A percentile compares a stretch with the other conserved stretches of the same genome.
Evolutionary conservation across 2,797 vertebrate species (phyloP).

Genomic region (Leucoraja ocellata): DNA sequence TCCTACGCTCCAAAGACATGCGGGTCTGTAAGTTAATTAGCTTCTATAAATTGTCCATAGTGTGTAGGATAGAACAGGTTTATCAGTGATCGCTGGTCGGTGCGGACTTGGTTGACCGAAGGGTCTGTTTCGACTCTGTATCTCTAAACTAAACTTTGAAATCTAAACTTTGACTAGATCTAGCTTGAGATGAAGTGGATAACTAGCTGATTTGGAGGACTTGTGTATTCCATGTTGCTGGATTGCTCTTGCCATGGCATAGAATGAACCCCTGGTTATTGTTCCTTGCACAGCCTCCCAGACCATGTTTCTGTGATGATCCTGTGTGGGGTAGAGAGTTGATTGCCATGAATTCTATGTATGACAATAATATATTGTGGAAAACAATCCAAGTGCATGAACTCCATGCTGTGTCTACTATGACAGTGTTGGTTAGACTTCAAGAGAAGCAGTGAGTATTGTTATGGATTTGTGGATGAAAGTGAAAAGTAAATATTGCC

Average conservation of each 20-base stretch:
- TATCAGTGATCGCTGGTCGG: too few relatives aligned
- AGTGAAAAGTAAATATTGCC: not conserved
- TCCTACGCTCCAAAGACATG: too few relatives aligned
- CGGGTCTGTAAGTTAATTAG: too few relatives aligned
- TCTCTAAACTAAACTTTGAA: not conserved
- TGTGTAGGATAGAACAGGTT: too few relatives aligned
- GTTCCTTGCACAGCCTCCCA: not conserved
- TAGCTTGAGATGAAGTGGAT: not conserved
- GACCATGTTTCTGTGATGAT: not conserved
- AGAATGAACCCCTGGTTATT: not conserved
- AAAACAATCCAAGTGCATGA: not conserved
- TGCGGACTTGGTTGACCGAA: too few relatives aligned
- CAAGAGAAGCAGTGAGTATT: not conserved
- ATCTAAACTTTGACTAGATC: not conserved
- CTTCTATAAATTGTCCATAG: too few relatives aligned
- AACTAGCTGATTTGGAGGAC: not conserved
- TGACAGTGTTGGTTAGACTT: not conserved
- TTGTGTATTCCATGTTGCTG: too few relatives aligned
- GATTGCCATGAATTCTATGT: not conserved
- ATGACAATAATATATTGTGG: not conserved
- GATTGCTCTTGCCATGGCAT: not conserved
- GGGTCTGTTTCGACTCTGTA: too few relatives aligned
- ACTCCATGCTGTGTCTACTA: not conserved
- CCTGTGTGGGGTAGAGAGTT: not conserved
- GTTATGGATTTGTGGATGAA: not conserved